Evolutionary conservation across 2,113 vertebrate species (phyloP), one percentile per base, ranked within the genome.

Genomic region (Haemorhous mexicanus): DNA sequence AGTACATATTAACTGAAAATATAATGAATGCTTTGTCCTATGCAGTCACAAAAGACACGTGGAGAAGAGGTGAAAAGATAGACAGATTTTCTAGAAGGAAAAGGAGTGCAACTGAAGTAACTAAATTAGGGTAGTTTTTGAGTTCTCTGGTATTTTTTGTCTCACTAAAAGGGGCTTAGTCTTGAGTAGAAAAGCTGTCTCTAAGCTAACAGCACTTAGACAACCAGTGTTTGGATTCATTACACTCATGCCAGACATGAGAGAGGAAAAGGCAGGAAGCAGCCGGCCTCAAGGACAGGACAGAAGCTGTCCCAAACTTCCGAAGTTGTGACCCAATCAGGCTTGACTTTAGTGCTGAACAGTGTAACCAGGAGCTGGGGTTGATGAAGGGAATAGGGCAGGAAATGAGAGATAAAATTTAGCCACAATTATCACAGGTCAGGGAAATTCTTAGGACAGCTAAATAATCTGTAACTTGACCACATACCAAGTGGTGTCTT

Each of bases 321-420:
- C 75, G 47, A 84, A 84, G 5, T 3, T 90, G 47, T 74, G 21
- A 67, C 55, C 86, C 7, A 50, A 3, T 67, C 35, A 63, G 13
- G 39, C 33, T 89, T 89, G 61, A 70, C 24, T 90, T 77, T 1
- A 4, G 10, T 63, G 35, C 43, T 0, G 1, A 75, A 64, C 47
- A 67, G 13, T 35, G 21, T 92, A 79, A 84, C 61, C 8, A 61
- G 74, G n/a, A 87, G 15, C n/a, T 64, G 24, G 28, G 8, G 12
- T 24, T 68, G 73, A 37, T 82, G 77, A 89, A 21, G 14, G 21
- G 16, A 32, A 52, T 39, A 87, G 61, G 56, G 10, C 80, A 94
- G 87, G 77, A 96, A 96, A 91, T 68, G 44, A 84, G 84, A 89
- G 91, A 72, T 89, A 82, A 95, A 94, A 24, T 89, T 95, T 94